A percentile compares a stretch with the other conserved stretches of the same genome.
phyloP scores from a whole-genome alignment of 2,797 vertebrate species.

The Tympanoctomys barrerae region DNA sequence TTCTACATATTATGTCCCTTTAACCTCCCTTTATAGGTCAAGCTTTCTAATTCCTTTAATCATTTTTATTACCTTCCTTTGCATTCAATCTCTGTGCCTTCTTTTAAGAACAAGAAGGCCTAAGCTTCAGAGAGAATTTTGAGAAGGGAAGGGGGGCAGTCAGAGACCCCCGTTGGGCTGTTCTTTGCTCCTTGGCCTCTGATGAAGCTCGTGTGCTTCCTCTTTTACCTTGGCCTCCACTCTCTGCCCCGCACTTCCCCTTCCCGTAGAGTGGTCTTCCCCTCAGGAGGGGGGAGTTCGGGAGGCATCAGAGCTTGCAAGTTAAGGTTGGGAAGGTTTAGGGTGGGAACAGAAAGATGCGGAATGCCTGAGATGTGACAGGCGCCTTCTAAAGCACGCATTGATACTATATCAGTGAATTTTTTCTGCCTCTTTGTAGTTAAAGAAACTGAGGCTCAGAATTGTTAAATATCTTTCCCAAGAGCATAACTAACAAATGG shows the following conservation, averaged over 20 bases:
- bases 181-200: background rate
- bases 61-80: constrained; percentile 79
- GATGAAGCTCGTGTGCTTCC: background rate
- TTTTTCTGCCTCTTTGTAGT: background rate
- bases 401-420: background rate
- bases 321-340: background rate
- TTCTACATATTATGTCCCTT: constrained; percentile 73
- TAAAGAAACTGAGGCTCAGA: constrained; percentile 8
- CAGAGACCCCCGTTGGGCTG: background rate
- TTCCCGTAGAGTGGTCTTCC: background rate
- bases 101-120: constrained; percentile 47
- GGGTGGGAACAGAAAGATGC: background rate
- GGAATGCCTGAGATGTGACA: background rate
- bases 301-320: background rate
- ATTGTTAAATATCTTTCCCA: background rate
- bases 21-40: constrained; percentile 69
- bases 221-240: background rate
- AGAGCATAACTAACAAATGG: background rate
- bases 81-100: constrained; percentile 57
- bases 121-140: background rate
- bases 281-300: background rate
- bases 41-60: constrained; percentile 77
- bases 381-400: background rate
- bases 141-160: background rate
- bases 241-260: background rate